Evolutionary conservation across 2,888 invertebrate species (phyloP).

Genomic region (Pycnomerus fuliginosus): DNA sequence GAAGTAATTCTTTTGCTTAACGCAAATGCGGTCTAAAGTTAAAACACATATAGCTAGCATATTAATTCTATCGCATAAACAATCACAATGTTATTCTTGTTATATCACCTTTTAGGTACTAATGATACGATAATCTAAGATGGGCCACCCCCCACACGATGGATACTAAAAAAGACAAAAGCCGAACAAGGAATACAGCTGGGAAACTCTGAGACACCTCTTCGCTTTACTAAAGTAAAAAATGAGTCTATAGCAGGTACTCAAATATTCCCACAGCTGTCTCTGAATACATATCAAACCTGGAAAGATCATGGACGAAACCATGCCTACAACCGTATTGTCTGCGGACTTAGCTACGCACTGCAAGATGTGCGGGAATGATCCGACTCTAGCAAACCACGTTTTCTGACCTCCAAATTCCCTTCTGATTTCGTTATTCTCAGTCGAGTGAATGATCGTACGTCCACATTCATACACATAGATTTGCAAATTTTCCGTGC

Average conservation of each 20-base stretch:
- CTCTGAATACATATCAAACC: slow-evolving; percentile 38
- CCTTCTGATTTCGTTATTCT: slow-evolving; percentile 8
- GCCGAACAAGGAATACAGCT: too few relatives aligned
- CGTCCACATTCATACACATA: slow-evolving; percentile 42
- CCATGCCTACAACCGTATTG: slow-evolving; percentile 42
- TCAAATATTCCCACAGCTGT: slow-evolving; percentile 2
- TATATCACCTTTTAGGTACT: too few relatives aligned
- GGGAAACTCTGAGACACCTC: too few relatives aligned
- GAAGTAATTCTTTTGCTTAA: slow-evolving; percentile 1
- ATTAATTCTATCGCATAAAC: slow-evolving; percentile 9
- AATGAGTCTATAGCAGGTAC: too few relatives aligned
- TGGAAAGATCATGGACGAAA: slow-evolving; percentile 46
- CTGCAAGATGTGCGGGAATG: slow-evolving; percentile 36
- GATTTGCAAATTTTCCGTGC: slow-evolving; percentile 48
- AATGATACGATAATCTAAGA: too few relatives aligned
- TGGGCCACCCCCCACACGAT: too few relatives aligned
- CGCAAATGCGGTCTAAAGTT: too few relatives aligned
- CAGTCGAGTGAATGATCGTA: slow-evolving; percentile 1
- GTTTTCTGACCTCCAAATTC: slow-evolving; percentile 28
- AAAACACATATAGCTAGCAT: slow-evolving; percentile 9
- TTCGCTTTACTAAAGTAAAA: too few relatives aligned
- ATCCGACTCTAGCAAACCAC: slow-evolving; percentile 47
- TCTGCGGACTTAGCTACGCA: slow-evolving; percentile 45
- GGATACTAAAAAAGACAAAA: too few relatives aligned
- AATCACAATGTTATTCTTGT: slow-evolving; percentile 16